phyloP scores from a whole-genome alignment of 2,888 invertebrate species.

The Coecobrya sp. region DNA sequence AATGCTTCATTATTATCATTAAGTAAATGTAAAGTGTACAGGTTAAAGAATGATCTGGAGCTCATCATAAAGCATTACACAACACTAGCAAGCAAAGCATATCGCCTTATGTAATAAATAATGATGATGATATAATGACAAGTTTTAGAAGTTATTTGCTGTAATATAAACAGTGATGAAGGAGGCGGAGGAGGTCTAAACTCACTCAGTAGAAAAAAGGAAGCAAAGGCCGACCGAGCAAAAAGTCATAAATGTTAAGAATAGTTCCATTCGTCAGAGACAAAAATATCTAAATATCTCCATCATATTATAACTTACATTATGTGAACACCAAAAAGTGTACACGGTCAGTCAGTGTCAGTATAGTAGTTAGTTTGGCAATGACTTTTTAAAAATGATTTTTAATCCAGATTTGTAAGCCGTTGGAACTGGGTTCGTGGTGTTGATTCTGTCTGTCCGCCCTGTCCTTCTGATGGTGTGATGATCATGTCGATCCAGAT shows the following conservation, averaged over 20 bases:
- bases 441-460: neutral
- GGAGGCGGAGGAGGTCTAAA: neutral
- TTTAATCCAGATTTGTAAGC: neutral
- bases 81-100: neutral
- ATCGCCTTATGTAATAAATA: neutral
- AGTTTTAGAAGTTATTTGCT: conserved; percentile 8
- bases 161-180: neutral
- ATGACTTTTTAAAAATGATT: too few species aligned
- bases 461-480: conserved; percentile 9
- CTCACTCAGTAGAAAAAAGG: neutral
- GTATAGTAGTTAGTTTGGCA: neutral
- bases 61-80: neutral
- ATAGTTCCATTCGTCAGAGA: neutral
- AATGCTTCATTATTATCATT: neutral
- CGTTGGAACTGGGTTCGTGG: neutral
- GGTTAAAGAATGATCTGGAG: neutral
- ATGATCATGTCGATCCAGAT: neutral
- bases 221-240: neutral
- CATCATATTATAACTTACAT: neutral
- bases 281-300: neutral
- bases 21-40: neutral
- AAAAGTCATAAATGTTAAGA: neutral
- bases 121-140: conserved; percentile 1
- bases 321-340: neutral
- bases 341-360: neutral